Evolutionary conservation across 1,140 invertebrate species (phyloP), one percentile per base, ranked within the genome.

Genomic region (Drosophila nikananu): DNA sequence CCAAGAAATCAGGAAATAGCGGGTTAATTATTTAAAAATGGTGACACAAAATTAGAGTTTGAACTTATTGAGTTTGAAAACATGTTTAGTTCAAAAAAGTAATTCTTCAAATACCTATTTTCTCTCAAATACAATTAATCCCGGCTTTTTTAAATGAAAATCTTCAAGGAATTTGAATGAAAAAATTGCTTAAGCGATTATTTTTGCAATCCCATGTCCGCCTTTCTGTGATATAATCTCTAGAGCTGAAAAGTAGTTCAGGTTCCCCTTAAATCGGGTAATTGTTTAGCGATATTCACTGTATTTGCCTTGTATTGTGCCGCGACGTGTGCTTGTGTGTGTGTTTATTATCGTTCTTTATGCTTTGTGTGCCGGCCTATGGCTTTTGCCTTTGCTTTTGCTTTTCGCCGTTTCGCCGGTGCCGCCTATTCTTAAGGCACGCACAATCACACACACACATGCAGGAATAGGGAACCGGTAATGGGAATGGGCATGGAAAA

Each of bases 331-430:
- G 46, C 27, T 32, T 51, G 41, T 75, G 58, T 81, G 64, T 75
- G 67, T 77, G 54, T 81, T 62, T 83, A 80, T 80, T 83, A 83
- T 83, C 81, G 81, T 83, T 83, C 81, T 83, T 83, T 83, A 83
- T 80, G 80, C 81, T 83, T 83, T 83, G 81, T 83, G 61, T 83
- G 71, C 81, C 81, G 81, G 81, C 76, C 75, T 63, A 72, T 55
- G 78, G 73, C 65, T 64, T 80, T 77, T 77, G 63, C 68, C 35
- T 63, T 55, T 57, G 52, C 55, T 46, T 51, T 71, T 60, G 42
- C 48, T 74, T 71, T 64, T 63, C 48, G 54, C 52, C 59, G 72
- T 57, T 61, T 58, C 61, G 61, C 64, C 64, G 81, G 55, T 70
- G 75, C 61, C 73, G 82, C 70, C 79, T 80, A 83, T 87, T 83